These are phyloP conservation scores for Stegostoma tigrinum DNA, from an alignment of 2,113 vertebrate genomes.

Conservation along the genomic window DNA sequence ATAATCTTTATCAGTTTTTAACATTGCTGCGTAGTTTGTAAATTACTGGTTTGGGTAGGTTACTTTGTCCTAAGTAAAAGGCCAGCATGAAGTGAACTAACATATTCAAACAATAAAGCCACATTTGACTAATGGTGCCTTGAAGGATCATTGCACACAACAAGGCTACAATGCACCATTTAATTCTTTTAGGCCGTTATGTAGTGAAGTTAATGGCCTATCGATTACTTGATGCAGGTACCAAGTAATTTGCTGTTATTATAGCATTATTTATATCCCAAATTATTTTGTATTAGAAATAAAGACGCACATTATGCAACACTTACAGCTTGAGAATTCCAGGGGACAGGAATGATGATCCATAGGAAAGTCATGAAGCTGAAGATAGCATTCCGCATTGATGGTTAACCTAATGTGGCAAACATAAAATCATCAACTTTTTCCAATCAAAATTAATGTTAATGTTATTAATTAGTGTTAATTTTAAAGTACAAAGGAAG, in stretches of 20 bases:
- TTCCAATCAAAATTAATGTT: slow-evolving; percentile 27
- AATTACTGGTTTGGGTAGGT: background rate
- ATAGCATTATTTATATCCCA: background rate
- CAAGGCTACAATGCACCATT: background rate
- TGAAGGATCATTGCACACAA: background rate
- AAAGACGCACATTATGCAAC: slow-evolving; percentile 40
- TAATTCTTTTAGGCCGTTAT: background rate
- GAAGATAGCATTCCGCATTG: slow-evolving; percentile 97
- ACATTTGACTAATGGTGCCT: background rate
- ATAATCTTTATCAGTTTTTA: background rate
- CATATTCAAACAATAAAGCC: background rate
- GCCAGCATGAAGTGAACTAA: background rate
- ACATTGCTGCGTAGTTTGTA: background rate
- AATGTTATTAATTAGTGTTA: slow-evolving; percentile 33
- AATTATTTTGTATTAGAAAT: slow-evolving; percentile 1
- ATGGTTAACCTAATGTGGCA: slow-evolving; percentile 84
- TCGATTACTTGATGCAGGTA: background rate
- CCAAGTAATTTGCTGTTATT: background rate
- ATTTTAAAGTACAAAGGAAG: no score
- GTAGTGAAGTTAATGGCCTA: background rate
- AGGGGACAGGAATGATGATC: slow-evolving; percentile 94
- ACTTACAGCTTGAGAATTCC: slow-evolving; percentile 99
- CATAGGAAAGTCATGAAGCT: slow-evolving; percentile 98
- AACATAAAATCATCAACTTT: slow-evolving; percentile 32
- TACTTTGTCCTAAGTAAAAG: background rate